These are phyloP conservation scores for Nesometra sesokonis DNA, from an alignment of 35 echinoderm and acorn worm genomes.

Conservation along the genomic window DNA sequence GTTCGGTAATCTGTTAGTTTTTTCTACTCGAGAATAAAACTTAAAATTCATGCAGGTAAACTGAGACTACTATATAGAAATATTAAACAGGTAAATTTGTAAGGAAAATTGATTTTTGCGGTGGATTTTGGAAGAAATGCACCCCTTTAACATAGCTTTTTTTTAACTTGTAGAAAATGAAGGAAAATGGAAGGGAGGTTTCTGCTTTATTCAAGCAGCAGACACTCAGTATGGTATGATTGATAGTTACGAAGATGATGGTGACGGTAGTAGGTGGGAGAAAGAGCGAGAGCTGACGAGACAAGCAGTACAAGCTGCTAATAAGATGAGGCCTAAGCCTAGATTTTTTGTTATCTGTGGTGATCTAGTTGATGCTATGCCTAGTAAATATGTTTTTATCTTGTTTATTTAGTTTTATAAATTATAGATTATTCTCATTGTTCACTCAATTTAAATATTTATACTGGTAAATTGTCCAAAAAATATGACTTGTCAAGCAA, in stretches of 20 bases:
- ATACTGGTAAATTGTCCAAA: too few species aligned
- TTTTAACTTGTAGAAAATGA: constrained; percentile 52
- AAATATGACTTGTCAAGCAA: too few species aligned
- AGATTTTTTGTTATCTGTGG: constrained; percentile 88
- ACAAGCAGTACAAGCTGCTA: constrained; percentile 48
- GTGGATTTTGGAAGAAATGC: too few species aligned
- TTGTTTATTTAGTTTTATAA: too few species aligned
- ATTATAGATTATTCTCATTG: too few species aligned
- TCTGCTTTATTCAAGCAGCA: constrained; percentile 80
- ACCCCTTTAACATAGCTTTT: neutral
- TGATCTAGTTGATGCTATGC: constrained; percentile 76
- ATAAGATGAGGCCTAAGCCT: constrained; percentile 78
- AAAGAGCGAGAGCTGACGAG: constrained; percentile 62
- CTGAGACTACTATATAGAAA: too few species aligned
- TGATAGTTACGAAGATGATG: constrained; percentile 29
- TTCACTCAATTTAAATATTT: too few species aligned
- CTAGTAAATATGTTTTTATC: constrained; percentile 27
- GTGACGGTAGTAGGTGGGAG: constrained; percentile 24
- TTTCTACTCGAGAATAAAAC: too few species aligned
- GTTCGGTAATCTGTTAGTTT: too few species aligned
- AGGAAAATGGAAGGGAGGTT: constrained; percentile 68
- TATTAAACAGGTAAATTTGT: too few species aligned
- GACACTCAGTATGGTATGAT: constrained; percentile 94
- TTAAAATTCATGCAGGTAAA: too few species aligned
- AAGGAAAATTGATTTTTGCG: too few species aligned